Base-by-base conservation (phyloP, 2,888 invertebrate species). In the Agrochola lychnidis region DNA sequence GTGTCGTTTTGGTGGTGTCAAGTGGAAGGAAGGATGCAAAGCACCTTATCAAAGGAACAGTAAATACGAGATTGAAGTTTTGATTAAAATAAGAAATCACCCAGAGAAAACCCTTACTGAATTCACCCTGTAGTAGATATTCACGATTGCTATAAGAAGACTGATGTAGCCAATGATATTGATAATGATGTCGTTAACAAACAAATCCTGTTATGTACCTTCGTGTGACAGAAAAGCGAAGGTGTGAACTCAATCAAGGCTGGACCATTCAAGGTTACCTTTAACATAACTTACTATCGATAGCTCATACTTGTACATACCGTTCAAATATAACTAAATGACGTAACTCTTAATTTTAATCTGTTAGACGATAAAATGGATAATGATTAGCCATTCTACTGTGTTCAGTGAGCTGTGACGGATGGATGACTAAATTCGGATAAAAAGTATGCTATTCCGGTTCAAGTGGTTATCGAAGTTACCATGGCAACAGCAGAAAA, bases 281-380 rank as follows among this genome's bases (percentile, higher is more conserved):
- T 53, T 59, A 36, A 81, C 45, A 53, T 59, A 73, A 73, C 16
- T 63, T 42, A 64, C 42, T 57, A 51, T 3, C 19, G 0, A 30
- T 68, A 56, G 36, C 57, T 57, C 67, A 68, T 64, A 69, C 36
- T 36, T 36, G 36, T 36, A 45, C 4, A 25, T 45, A 62, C 30
- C 4, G 22, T 36, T 40, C 57, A 19, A 56, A 61, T 22, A 69
- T 57, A 75, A 72, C 83, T 78, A 76, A 73, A 84, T 92, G 90
- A 91, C 92, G 90, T 93, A 90, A 93, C 75, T 78, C 88, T 89
- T 92, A 87, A 91, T 89, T 91, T 90, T 90, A 90, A 90, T 89
- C 88, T 78, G 62, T 62, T 56, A 48, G 16, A 79, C 12, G 77
- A 83, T 73, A 57, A 70, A 81, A 83, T 83, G 81, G 85, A 84